Percentiles rank a stretch among this genome's conserved stretches.
These are phyloP conservation scores for Eumerus sabulonum DNA, from an alignment of 2,888 invertebrate species.

Conservation along the genomic window DNA sequence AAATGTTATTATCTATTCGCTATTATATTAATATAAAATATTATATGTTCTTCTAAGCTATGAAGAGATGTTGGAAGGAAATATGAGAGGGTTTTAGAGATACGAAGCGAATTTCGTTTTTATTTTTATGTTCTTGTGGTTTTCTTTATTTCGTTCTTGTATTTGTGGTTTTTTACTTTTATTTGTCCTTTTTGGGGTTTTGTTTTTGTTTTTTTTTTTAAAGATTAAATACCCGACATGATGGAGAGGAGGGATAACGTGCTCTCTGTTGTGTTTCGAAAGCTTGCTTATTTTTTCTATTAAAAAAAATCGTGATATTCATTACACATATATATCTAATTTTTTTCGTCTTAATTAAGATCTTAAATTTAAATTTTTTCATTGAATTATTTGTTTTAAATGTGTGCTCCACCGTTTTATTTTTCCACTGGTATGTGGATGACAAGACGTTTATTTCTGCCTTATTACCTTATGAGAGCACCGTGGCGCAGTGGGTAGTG, in stretches of 20 bases:
- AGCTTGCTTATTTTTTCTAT: background rate
- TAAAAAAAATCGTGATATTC: slow-evolving; percentile 57
- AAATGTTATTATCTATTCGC: slow-evolving; percentile 46
- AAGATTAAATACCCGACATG: background rate
- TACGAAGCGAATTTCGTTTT: slow-evolving; percentile 30
- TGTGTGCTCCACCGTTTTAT: slow-evolving; percentile 14
- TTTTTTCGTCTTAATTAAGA: slow-evolving; percentile 34
- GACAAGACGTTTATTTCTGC: background rate
- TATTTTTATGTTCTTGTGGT: slow-evolving; percentile 33
- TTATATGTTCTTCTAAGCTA: slow-evolving; percentile 22
- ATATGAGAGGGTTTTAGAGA: slow-evolving; percentile 61
- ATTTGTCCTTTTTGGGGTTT: slow-evolving; percentile 2
- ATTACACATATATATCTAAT: slow-evolving; percentile 39
- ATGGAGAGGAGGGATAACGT: no score
- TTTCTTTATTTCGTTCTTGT: slow-evolving; percentile 33
- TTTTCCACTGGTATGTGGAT: no score
- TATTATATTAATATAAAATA: slow-evolving; percentile 30
- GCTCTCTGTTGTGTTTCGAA: slow-evolving; percentile 5
- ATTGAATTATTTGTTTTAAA: slow-evolving; percentile 30
- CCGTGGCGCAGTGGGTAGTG: no score
- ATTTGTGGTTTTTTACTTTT: background rate
- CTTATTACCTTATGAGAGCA: background rate
- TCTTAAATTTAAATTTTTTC: slow-evolving; percentile 40
- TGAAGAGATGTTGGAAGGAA: slow-evolving; percentile 45
- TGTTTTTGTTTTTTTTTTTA: background rate